A percentile compares a stretch with the other conserved stretches of the same genome.
Evolutionary conservation across 92 coral and sea anemone species (phyloP).

Genomic region (Zoanthus solanderi): DNA sequence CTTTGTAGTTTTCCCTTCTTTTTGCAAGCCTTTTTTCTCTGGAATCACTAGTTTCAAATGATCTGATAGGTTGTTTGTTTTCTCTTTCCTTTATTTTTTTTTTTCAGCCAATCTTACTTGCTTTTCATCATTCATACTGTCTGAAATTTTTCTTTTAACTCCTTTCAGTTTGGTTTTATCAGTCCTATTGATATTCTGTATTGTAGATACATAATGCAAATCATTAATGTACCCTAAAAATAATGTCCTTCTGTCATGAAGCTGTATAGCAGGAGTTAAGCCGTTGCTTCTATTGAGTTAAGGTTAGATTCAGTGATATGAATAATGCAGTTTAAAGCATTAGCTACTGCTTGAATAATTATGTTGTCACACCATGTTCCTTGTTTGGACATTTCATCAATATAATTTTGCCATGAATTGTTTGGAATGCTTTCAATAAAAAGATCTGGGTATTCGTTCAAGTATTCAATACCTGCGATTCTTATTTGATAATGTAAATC

Average conservation of each 20-base stretch:
- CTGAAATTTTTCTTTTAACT: background rate
- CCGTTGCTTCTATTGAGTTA: background rate
- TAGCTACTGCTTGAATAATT: background rate
- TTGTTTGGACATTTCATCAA: constrained; percentile 2
- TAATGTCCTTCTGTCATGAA: background rate
- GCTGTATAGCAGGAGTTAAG: background rate
- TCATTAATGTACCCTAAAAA: background rate
- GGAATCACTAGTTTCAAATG: constrained; percentile 8
- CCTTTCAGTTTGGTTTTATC: background rate
- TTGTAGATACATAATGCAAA: background rate
- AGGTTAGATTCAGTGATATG: background rate
- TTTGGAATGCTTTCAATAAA: constrained; percentile 2
- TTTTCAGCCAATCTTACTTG: background rate
- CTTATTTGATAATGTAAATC: constrained; percentile 11
- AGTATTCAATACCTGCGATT: constrained; percentile 11
- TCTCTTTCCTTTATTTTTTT: background rate
- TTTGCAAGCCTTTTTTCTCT: constrained; percentile 15
- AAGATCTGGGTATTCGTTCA: constrained; percentile 15
- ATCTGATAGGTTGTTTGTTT: background rate
- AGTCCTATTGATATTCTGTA: background rate
- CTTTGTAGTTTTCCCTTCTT: constrained; percentile 27
- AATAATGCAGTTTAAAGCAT: background rate
- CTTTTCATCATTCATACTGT: background rate
- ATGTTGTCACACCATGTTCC: constrained; percentile 12
- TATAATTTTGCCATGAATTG: constrained; percentile 2